Evolutionary conservation across 2,113 vertebrate genomes (phyloP), one percentile per base, ranked within the genome.

Genomic region (Fukomys damarensis): DNA sequence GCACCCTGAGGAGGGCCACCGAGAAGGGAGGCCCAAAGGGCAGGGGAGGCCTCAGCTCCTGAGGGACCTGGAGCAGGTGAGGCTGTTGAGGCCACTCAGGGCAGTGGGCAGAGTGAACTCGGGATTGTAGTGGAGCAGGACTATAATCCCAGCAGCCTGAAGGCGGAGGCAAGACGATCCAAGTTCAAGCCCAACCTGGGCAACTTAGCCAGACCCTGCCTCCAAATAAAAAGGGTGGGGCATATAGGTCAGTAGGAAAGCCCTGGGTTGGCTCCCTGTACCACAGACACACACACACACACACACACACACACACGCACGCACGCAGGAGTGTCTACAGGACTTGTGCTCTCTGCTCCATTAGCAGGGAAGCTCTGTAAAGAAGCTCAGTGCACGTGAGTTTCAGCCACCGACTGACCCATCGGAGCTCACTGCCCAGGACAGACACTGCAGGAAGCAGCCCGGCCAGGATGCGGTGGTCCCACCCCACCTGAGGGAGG

Each of bases 71-170:
- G 11, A 12, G 43, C 4, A n/a, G 59, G 59, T n/a, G 22, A 49
- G 28, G 41, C 7, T 22, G 49, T 12, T 0, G 52, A 74, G 77
- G 30, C 49, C 30, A 35, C 0, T 0, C 14, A 24, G 19, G 22
- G 65, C n/a, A 70, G 13, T n/a, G 17, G 19, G 38, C 13, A 52
- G 35, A 28, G 26, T 85, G 49, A 28, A 26, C 28, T 76, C 72
- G 46, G 41, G 46, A 30, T 43, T 46, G 38, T 14, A 30, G 5
- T 30, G 72, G 6, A 77, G 26, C 43, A 30, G 72, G 72, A 49
- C 38, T 49, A 7, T 46, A 49, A 30, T 46, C 41, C 38, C 13
- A 76, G 43, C 28, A 2, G 24, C 49, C 43, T 30, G 7, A 28
- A 46, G 74, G 43, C 74, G 32, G 74, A 77, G 14, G 74, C 26